Evolutionary conservation across 2,888 invertebrate genomes (phyloP), one percentile per base, ranked within the genome.

Genomic region (Clistopyga incitator): DNA sequence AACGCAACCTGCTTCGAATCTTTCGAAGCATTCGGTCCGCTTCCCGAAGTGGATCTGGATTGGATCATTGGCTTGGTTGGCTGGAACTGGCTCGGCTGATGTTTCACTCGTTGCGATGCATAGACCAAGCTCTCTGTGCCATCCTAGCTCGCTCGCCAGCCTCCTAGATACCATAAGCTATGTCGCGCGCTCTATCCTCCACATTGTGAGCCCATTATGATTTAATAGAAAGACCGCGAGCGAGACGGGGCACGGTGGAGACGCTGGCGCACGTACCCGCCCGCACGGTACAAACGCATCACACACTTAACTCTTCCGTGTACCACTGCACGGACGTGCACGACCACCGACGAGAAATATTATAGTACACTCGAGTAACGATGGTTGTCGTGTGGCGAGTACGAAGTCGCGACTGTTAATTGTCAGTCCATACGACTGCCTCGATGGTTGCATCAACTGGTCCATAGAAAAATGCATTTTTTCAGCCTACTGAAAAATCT

Each of bases 191-290:
- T 80, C 84, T 84, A 81, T 84, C 84, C 81, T 70, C 89, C 90
- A 91, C 91, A 92, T 92, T 92, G 92, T 92, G 89, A 88, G 88
- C 87, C 92, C 87, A 92, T 92, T 91, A 91, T 89, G 88, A 90
- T 90, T 91, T 90, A 92, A 92, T 92, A 91, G 91, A 89, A 85
- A 74, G 80, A 81, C 75, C 74, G 77, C 82, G 76, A 61, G 67
- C 56, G 34, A 23, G 61, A 67, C 56, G 71, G 78, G 42, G 34
- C 18, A 42, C 47, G 78, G 74, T 78, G 75, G 86, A 88, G 87
- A 88, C 85, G 86, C 87, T 87, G 84, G 84, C 85, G 82, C 87
- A 82, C 81, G 84, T 85, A 83, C 87, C 88, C 88, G 79, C 84
- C 86, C 87, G 82, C 87, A 74, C 81, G 85, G 68, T 75, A 71